Conservation (phyloP, 2,113 vertebrate genomes). For the Anthoscopus minutus region DNA sequence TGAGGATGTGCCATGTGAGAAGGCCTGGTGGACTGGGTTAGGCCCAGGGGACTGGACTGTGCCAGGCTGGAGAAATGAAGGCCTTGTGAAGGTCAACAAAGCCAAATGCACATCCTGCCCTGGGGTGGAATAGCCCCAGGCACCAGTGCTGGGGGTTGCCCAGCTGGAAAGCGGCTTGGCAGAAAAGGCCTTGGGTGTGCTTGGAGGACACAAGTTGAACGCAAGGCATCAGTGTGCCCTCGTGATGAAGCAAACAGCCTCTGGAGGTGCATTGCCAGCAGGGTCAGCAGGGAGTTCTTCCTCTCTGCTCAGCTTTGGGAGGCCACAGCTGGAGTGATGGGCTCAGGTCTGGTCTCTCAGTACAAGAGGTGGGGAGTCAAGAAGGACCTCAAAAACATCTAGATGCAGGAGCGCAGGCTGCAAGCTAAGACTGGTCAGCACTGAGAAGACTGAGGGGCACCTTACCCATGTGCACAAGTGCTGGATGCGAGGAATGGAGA, state of each 20-base stretch:
- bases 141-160: not conserved
- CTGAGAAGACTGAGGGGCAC: not conserved
- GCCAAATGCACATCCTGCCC: accelerated
- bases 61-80: not conserved
- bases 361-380: not conserved
- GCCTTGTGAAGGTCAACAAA: not conserved
- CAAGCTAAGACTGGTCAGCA: not conserved
- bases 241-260: not conserved
- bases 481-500: not conserved
- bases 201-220: not conserved
- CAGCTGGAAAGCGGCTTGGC: accelerated
- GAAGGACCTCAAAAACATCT: not conserved
- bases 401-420: accelerated
- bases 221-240: not conserved
- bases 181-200: not conserved
- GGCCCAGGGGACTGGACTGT: accelerated
- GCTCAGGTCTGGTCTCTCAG: not conserved
- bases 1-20: accelerated
- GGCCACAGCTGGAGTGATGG: not conserved
- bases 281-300: not conserved
- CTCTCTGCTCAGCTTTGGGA: not conserved
- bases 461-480: accelerated
- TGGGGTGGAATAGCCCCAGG: accelerated
- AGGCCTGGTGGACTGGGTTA: accelerated
- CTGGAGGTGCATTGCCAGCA: not conserved